A percentile compares a stretch with the other conserved stretches of the same genome.
Evolutionary conservation across 2,888 invertebrate species (phyloP).

Genomic region (Zygaena filipendulae): DNA sequence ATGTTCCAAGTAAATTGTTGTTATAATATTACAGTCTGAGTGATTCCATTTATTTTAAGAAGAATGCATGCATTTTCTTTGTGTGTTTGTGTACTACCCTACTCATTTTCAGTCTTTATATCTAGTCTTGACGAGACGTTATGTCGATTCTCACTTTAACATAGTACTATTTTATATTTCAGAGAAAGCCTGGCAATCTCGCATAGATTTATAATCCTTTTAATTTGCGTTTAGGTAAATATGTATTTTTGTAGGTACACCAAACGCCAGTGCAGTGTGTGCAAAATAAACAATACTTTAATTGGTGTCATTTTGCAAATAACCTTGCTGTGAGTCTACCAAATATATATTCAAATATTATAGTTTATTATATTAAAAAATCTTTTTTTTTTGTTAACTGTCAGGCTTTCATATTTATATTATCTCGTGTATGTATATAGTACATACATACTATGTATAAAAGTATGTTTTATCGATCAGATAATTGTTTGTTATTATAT

Average conservation of each 20-base stretch:
- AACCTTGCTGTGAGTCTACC: too few species aligned
- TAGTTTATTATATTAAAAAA: constrained; percentile 19
- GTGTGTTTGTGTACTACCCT: constrained; percentile 53
- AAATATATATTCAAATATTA: constrained; percentile 30
- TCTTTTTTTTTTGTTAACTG: constrained; percentile 25
- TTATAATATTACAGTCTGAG: constrained; percentile 25
- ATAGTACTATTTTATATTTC: constrained; percentile 44
- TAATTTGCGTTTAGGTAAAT: too few species aligned
- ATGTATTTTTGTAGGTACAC: too few species aligned
- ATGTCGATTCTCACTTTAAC: constrained; percentile 54
- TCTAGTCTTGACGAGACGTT: constrained; percentile 59
- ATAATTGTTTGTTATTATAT: constrained; percentile 18
- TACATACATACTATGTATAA: constrained; percentile 13
- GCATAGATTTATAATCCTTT: too few species aligned
- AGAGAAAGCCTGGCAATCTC: constrained; percentile 48
- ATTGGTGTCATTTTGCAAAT: too few species aligned
- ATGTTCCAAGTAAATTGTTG: neutral
- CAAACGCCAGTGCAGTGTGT: too few species aligned
- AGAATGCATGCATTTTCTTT: constrained; percentile 66
- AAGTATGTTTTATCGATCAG: constrained; percentile 19
- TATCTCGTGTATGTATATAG: constrained; percentile 18
- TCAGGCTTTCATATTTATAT: constrained; percentile 42
- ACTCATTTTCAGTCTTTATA: constrained; percentile 56
- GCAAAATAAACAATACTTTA: too few species aligned
- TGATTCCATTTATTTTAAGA: constrained; percentile 67